These are phyloP conservation scores for Meiosimyza decipiens DNA, from an alignment of 2,888 invertebrate species.

Conservation along the genomic window DNA sequence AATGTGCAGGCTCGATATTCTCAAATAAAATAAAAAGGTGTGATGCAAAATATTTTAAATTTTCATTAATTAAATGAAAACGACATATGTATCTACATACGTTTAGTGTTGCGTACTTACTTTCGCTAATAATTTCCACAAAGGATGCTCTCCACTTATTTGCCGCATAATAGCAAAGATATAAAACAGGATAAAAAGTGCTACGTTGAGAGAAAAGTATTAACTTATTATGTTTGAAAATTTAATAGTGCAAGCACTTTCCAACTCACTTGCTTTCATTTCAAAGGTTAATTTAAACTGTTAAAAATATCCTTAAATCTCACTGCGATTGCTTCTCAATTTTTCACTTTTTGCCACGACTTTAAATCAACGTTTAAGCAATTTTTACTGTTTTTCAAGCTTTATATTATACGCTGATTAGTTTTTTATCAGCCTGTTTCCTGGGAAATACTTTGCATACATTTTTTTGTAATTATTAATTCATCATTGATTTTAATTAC, in stretches of 20 bases:
- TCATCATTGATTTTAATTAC: background rate
- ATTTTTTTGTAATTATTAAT: background rate
- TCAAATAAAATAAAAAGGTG: too few relatives aligned
- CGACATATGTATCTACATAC: background rate
- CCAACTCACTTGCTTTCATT: too few relatives aligned
- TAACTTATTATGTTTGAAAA: constrained; percentile 2
- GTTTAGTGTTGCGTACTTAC: background rate
- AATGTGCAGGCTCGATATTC: too few relatives aligned
- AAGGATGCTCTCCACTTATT: background rate
- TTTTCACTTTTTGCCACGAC: background rate
- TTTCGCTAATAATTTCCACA: background rate
- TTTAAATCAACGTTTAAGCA: constrained; percentile 2
- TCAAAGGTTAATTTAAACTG: too few relatives aligned
- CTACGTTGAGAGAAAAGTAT: background rate
- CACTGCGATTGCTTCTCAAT: background rate
- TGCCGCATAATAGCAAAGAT: background rate
- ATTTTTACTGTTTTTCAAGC: background rate
- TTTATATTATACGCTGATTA: constrained; percentile 14
- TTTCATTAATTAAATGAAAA: too few relatives aligned
- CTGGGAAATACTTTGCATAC: background rate
- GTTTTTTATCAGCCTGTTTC: constrained; percentile 8
- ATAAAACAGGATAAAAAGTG: background rate
- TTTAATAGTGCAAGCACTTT: too few relatives aligned
- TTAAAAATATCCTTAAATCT: too few relatives aligned
- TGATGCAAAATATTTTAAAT: too few relatives aligned